Base-by-base conservation (phyloP, 2,113 vertebrate genomes). In the Morone chrysops region DNA sequence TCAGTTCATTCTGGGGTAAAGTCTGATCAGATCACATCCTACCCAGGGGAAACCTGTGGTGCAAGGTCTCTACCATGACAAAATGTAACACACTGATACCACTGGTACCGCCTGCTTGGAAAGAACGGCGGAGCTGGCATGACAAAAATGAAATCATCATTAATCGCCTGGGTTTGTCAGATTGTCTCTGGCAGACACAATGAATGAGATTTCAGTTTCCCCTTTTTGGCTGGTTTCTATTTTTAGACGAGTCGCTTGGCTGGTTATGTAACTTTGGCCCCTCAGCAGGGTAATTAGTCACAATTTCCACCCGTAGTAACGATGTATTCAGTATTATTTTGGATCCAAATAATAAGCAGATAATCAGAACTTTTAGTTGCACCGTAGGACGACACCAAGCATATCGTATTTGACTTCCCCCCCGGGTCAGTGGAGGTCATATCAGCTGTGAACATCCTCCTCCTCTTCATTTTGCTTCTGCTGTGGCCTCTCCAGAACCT, bases 251-350 rank as follows among this genome's bases (percentile, higher is more conserved):
- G 73, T 56, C 50, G 3, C 8, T 78, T 12, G n/a, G 40, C 38
- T 87, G 25, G 56, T 90, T 89, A 76, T 51, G 25, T 87, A 90
- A 87, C 69, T 61, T 60, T 68, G 47, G 68, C 59, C 77, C 43
- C 54, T 73, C 63, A 72, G 87, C 75, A 65, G 48, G 20, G 68
- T 67, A 67, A 78, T 65, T 73, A 75, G 31, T 85, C 54, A 62
- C n/a, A 38, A 47, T 83, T 73, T 87, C 70, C 76, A 60, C 18
- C 50, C 54, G 13, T 51, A 66, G 69, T 25, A 20, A 18, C 73
- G 66, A 70, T 51, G 59, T 11, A 38, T 48, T 10, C 38, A 68
- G 25, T 53, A 4, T 41, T 13, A 8, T 6, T 14, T 51, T 5
- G 5, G 4, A 5, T 25, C 43, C 4, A 20, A 5, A 9, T 10